Conservation (phyloP, 1,140 invertebrate genomes). For the Scaptomyza montana region DNA sequence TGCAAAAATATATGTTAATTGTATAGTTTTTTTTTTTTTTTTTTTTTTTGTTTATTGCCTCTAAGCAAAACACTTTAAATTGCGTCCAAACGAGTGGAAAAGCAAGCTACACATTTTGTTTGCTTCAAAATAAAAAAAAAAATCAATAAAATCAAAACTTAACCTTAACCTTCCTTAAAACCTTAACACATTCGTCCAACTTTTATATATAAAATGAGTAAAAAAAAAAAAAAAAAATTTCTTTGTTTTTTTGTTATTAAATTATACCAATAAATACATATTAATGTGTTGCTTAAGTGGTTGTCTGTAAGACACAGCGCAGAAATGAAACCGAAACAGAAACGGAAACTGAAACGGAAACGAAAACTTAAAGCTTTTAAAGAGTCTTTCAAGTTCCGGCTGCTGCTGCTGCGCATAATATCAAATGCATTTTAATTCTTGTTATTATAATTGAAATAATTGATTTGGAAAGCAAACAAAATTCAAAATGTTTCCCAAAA, state of each 20-base stretch:
- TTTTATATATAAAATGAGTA: constrained; percentile 17
- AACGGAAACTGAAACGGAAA: neutral
- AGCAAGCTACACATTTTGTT: constrained; percentile 28
- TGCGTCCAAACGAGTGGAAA: constrained; percentile 39
- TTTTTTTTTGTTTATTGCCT: constrained; percentile 10
- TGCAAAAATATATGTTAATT: constrained; percentile 10
- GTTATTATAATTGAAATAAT: constrained; percentile 23
- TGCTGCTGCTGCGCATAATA: constrained; percentile 26
- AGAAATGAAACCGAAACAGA: neutral
- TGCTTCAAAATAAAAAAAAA: constrained; percentile 15
- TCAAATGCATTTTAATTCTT: constrained; percentile 24
- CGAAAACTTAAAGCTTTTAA: neutral
- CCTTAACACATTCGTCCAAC: constrained; percentile 47
- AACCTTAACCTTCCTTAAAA: constrained; percentile 50
- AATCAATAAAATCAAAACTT: constrained; percentile 6
- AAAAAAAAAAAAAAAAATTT: too few species aligned
- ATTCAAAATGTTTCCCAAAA: constrained; percentile 9
- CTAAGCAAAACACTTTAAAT: constrained; percentile 33
- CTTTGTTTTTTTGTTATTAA: constrained; percentile 3
- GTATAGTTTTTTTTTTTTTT: neutral
- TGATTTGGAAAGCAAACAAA: constrained; percentile 2
- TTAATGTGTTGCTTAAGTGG: constrained; percentile 29
- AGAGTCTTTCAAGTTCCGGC: constrained; percentile 1
- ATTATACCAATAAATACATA: constrained; percentile 3
- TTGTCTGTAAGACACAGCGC: constrained; percentile 44